Percentiles rank a stretch among this genome's conserved stretches.
Conservation (phyloP, 2,888 invertebrate species). For the Himalopsyche tibetana region DNA sequence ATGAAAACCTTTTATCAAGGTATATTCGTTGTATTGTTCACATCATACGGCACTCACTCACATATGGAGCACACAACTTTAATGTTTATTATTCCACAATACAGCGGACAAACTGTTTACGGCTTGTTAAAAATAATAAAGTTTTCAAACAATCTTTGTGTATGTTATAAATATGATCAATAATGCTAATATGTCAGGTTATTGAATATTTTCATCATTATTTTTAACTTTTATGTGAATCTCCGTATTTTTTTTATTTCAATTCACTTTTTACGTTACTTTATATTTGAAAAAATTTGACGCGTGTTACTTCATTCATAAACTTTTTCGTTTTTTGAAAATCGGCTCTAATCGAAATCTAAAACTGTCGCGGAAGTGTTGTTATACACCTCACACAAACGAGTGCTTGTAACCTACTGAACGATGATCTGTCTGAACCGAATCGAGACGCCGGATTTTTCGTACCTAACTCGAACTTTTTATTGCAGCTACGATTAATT, state of each 20-base stretch:
- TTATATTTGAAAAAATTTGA: background rate
- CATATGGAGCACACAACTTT: constrained; percentile 4
- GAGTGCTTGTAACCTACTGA: background rate
- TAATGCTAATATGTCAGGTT: background rate
- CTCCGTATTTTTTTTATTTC: background rate
- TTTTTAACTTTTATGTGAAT: constrained; percentile 3
- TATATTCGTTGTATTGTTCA: background rate
- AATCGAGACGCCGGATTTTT: background rate
- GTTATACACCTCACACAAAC: background rate
- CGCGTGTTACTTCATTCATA: background rate
- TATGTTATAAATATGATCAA: constrained; percentile 38
- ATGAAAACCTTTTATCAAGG: constrained; percentile 10
- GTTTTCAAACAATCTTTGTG: constrained; percentile 11
- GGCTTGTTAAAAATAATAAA: constrained; percentile 28
- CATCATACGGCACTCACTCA: background rate
- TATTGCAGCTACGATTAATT: background rate
- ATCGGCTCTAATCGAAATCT: background rate
- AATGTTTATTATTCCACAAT: constrained; percentile 41
- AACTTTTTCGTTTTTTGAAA: background rate
- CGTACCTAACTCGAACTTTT: background rate
- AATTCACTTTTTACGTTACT: background rate
- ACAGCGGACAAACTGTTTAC: constrained; percentile 44
- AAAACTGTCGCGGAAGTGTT: background rate
- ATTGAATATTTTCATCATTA: background rate
- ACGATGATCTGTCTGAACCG: background rate